Conservation (phyloP, 2,113 vertebrate genomes). For the Thalassoma bifasciatum region DNA sequence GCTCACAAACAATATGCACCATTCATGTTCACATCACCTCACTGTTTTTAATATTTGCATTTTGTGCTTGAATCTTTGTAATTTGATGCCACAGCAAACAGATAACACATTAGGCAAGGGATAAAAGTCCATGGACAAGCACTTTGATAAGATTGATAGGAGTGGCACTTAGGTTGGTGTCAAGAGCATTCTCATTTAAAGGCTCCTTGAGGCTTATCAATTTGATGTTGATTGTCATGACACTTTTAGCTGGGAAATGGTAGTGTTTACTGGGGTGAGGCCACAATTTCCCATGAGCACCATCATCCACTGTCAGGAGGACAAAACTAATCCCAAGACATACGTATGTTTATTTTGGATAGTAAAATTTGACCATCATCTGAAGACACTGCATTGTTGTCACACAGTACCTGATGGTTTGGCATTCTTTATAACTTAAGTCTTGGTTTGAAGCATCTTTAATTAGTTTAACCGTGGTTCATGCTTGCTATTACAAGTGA, state of each 20-base stretch:
- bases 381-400: too few relatives aligned
- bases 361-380: too few relatives aligned
- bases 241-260: too few relatives aligned
- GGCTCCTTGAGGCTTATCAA: too few relatives aligned
- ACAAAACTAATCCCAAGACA: too few relatives aligned
- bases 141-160: neutral
- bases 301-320: too few relatives aligned
- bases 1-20: slow-evolving; percentile 63
- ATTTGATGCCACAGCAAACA: neutral
- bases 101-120: neutral
- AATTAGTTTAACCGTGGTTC: neutral
- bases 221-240: too few relatives aligned
- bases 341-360: too few relatives aligned
- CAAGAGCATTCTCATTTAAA: too few relatives aligned
- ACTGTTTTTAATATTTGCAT: slow-evolving; percentile 33
- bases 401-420: neutral
- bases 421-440: too few relatives aligned
- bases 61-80: neutral
- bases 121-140: neutral
- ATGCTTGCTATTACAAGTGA: slow-evolving; percentile 18
- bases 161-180: neutral
- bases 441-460: neutral
- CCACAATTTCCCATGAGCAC: too few relatives aligned
- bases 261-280: too few relatives aligned
- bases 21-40: slow-evolving; percentile 45